Percentiles rank a stretch among this genome's conserved stretches.
Evolutionary conservation across 1,140 invertebrate species (phyloP).

Genomic region (Eriosoma lanigerum): DNA sequence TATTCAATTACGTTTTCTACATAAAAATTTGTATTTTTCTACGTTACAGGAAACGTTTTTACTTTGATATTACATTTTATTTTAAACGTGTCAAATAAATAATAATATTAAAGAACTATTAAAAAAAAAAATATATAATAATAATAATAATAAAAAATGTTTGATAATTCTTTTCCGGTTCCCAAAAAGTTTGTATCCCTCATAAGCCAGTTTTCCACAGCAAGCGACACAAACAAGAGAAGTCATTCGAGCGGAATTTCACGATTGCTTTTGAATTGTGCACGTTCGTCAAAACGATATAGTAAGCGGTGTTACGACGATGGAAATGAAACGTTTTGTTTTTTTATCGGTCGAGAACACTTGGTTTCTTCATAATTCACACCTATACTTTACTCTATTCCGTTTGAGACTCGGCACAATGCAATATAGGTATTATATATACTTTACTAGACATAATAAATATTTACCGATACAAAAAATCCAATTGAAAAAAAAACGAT

Average conservation of each 20-base stretch:
- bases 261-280: conserved; percentile 44
- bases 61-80: conserved; percentile 26
- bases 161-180: not conserved
- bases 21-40: not conserved
- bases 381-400: no score
- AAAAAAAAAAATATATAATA: not conserved
- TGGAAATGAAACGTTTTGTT: conserved; percentile 8
- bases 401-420: no score
- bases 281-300: not conserved
- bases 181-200: not conserved
- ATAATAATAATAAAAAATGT: not conserved
- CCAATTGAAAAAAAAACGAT: no score
- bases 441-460: no score
- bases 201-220: conserved; percentile 5
- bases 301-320: not conserved
- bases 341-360: not conserved
- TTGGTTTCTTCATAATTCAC: not conserved
- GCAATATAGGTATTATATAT: no score
- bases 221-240: conserved; percentile 23
- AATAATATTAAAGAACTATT: no score
- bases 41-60: not conserved
- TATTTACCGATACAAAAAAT: no score
- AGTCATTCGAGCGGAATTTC: conserved; percentile 30
- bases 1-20: no score
- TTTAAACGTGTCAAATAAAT: not conserved